phyloP scores from a whole-genome alignment of 2,113 vertebrate species.

The Eclectus roratus region DNA sequence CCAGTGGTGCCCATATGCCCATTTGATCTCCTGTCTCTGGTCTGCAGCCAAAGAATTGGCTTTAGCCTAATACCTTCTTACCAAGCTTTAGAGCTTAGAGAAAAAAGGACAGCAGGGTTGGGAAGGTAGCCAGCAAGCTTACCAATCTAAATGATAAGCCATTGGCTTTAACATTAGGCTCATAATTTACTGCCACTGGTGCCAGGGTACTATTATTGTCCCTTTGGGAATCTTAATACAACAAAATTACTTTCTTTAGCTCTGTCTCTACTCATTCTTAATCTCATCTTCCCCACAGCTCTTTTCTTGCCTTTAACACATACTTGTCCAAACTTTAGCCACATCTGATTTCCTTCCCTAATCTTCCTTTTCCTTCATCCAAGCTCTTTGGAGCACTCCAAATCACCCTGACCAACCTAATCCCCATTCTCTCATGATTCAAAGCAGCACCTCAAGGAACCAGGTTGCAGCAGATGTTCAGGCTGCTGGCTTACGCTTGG shows the following conservation, averaged over 20 bases:
- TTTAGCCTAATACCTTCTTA: slow-evolving; percentile 50
- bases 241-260: background rate
- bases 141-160: slow-evolving; percentile 27
- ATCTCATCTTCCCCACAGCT: slow-evolving; percentile 34
- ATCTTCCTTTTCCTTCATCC: slow-evolving; percentile 59
- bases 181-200: background rate
- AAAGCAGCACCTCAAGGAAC: background rate
- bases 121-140: slow-evolving; percentile 21
- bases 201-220: slow-evolving; percentile 15
- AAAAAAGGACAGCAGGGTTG: background rate
- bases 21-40: slow-evolving; percentile 31
- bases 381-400: background rate
- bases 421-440: background rate
- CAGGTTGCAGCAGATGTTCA: background rate
- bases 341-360: slow-evolving; percentile 53
- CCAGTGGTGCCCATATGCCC: background rate
- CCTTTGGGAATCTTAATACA: background rate
- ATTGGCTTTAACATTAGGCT: background rate
- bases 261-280: slow-evolving; percentile 47
- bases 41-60: slow-evolving; percentile 21
- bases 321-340: background rate
- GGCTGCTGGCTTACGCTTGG: background rate
- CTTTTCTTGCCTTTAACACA: slow-evolving; percentile 46
- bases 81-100: slow-evolving; percentile 14
- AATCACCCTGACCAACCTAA: background rate